phyloP scores from a whole-genome alignment of 2,888 invertebrate species.

The Hylaea fasciaria region DNA sequence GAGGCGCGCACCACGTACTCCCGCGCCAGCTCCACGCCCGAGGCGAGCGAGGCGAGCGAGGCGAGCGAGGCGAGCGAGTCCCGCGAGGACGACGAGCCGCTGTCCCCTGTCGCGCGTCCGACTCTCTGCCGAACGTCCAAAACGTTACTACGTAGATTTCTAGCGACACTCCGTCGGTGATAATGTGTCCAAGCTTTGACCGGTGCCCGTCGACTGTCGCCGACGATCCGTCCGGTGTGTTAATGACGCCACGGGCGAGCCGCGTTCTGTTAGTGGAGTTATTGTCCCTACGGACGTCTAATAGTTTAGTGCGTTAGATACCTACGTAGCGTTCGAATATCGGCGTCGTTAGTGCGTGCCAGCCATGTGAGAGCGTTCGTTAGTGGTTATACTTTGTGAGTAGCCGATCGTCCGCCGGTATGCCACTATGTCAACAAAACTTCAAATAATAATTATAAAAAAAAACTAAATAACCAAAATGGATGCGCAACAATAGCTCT shows the following conservation, averaged over 20 bases:
- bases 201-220: background rate
- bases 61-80: conserved; percentile 54
- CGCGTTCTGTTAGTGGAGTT: background rate
- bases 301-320: conserved; percentile 14
- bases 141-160: conserved; percentile 21
- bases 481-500: conserved; percentile 47
- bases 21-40: no score
- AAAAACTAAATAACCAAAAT: conserved; percentile 50
- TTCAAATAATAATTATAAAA: conserved; percentile 54
- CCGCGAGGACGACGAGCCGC: background rate
- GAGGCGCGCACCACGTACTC: conserved; percentile 58
- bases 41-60: conserved; percentile 68
- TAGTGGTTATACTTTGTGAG: conserved; percentile 51
- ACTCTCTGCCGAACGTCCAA: conserved; percentile 40
- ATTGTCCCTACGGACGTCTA: background rate
- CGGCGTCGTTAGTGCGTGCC: conserved; percentile 49
- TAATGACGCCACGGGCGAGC: background rate
- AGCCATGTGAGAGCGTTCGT: conserved; percentile 60
- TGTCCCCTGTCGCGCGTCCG: conserved; percentile 31
- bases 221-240: conserved; percentile 2
- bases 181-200: no score
- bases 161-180: conserved; percentile 1
- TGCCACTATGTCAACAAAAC: conserved; percentile 77
- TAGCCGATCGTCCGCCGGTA: conserved; percentile 66
- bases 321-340: background rate